These are phyloP conservation scores for Charaxes varanes DNA, from an alignment of 1,140 invertebrate species.

Conservation along the genomic window DNA sequence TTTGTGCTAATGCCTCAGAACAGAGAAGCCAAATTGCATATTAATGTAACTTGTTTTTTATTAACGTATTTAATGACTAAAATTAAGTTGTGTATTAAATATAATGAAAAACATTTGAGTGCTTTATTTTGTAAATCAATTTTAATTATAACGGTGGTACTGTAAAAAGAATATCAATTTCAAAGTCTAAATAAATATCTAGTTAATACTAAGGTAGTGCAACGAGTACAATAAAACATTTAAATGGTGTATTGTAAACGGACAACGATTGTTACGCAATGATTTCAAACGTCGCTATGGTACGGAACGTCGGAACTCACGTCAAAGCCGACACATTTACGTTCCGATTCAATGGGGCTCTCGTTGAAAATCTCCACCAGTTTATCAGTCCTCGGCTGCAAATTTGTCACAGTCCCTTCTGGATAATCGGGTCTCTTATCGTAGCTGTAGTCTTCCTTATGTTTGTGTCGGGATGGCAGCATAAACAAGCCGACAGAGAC, in stretches of 20 bases:
- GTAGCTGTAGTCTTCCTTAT: conserved; percentile 39
- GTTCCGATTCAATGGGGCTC: conserved; percentile 27
- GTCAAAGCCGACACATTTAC: conserved; percentile 37
- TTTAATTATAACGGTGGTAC: too few relatives aligned
- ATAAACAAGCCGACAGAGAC: conserved; percentile 46
- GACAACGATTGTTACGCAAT: conserved; percentile 19
- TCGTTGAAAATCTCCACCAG: conserved; percentile 54
- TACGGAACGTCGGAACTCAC: conserved; percentile 28
- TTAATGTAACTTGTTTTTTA: too few relatives aligned
- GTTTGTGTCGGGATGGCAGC: conserved; percentile 45
- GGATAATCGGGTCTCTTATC: conserved; percentile 58
- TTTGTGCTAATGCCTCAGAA: too few relatives aligned
- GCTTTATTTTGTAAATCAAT: too few relatives aligned
- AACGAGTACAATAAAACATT: conserved; percentile 10
- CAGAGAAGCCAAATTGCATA: too few relatives aligned
- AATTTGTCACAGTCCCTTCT: conserved; percentile 34
- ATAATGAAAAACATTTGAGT: too few relatives aligned
- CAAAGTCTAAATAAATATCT: too few relatives aligned
- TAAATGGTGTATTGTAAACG: conserved; percentile 19
- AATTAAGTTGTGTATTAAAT: too few relatives aligned
- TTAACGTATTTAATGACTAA: too few relatives aligned
- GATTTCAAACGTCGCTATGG: conserved; percentile 44
- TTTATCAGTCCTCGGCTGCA: conserved; percentile 43
- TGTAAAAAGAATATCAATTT: too few relatives aligned
- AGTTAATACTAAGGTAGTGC: conserved; percentile 1